Percentiles rank a stretch among this genome's conserved stretches.
phyloP scores from a whole-genome alignment of 2,888 invertebrate genomes.

The Isoperla grammatica region DNA sequence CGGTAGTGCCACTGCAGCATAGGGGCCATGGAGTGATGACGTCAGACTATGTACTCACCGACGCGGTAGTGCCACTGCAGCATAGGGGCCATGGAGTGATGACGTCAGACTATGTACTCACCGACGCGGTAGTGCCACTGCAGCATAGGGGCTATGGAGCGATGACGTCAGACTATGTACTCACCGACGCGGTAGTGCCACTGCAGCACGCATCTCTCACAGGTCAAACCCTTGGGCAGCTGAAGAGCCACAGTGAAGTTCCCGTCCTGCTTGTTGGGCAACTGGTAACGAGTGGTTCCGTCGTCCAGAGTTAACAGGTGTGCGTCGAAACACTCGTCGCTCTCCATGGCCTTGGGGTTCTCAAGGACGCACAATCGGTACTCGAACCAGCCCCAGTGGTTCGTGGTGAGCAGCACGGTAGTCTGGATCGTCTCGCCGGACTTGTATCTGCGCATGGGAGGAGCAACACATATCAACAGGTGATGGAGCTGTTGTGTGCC shows the following conservation, averaged over 20 bases:
- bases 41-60: too few relatives aligned
- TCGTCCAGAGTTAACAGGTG: constrained; percentile 30
- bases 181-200: constrained; percentile 50
- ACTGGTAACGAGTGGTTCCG: constrained; percentile 33
- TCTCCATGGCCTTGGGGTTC: constrained; percentile 33
- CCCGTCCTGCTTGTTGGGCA: constrained; percentile 32
- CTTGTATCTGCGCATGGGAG: constrained; percentile 39
- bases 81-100: too few relatives aligned
- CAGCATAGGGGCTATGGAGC: too few relatives aligned
- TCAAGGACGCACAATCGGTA: constrained; percentile 36
- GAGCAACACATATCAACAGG: too few relatives aligned
- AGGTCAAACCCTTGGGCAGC: constrained; percentile 46
- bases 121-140: too few relatives aligned
- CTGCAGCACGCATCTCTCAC: constrained; percentile 50
- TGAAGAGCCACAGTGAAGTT: constrained; percentile 36
- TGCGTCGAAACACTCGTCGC: constrained; percentile 37
- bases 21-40: too few relatives aligned
- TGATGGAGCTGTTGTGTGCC: too few relatives aligned
- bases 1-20: too few relatives aligned
- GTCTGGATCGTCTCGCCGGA: constrained; percentile 39
- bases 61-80: too few relatives aligned
- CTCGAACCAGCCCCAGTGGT: constrained; percentile 41
- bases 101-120: too few relatives aligned
- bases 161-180: too few relatives aligned
- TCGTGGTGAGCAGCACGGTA: constrained; percentile 41